Evolutionary conservation across 2,888 invertebrate species (phyloP).

Genomic region (Orthosia cruda): DNA sequence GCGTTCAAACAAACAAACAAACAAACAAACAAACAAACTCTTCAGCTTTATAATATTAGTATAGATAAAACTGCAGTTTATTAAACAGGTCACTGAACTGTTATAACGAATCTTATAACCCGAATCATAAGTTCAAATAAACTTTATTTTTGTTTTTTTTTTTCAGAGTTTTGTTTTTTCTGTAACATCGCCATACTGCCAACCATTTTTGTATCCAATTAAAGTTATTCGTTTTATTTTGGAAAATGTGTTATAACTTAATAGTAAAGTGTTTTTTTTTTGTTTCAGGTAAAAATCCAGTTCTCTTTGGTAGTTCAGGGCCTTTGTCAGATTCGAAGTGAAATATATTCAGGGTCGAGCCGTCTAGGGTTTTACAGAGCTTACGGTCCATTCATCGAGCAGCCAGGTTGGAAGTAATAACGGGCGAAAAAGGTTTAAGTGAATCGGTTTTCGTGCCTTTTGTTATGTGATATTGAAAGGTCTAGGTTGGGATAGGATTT

Average conservation of each 20-base stretch:
- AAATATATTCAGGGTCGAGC: constrained; percentile 42
- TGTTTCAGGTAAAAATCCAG: constrained; percentile 62
- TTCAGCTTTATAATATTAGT: too few relatives aligned
- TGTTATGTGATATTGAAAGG: constrained; percentile 7
- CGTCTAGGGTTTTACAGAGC: constrained; percentile 19
- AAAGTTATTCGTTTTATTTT: too few relatives aligned
- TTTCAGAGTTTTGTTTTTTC: too few relatives aligned
- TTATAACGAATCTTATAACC: fast-evolving
- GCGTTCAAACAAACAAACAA: too few relatives aligned
- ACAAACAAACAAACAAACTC: too few relatives aligned
- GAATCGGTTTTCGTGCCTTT: constrained; percentile 8
- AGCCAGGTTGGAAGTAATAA: constrained; percentile 29
- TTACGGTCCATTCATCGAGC: constrained; percentile 24
- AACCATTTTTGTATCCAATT: too few relatives aligned
- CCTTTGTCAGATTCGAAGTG: constrained; percentile 15
- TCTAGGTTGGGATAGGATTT: not conserved
- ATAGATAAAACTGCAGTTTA: too few relatives aligned
- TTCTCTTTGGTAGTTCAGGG: not conserved
- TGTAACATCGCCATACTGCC: too few relatives aligned
- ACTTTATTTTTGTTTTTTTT: fast-evolving
- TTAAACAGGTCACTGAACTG: too few relatives aligned
- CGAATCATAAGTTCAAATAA: too few relatives aligned
- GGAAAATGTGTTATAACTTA: too few relatives aligned
- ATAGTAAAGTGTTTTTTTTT: constrained; percentile 5
- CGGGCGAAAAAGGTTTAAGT: constrained; percentile 9